Evolutionary conservation across 2,797 vertebrate genomes (phyloP), one percentile per base, ranked within the genome.

Genomic region (Ambastaia sidthimunki): DNA sequence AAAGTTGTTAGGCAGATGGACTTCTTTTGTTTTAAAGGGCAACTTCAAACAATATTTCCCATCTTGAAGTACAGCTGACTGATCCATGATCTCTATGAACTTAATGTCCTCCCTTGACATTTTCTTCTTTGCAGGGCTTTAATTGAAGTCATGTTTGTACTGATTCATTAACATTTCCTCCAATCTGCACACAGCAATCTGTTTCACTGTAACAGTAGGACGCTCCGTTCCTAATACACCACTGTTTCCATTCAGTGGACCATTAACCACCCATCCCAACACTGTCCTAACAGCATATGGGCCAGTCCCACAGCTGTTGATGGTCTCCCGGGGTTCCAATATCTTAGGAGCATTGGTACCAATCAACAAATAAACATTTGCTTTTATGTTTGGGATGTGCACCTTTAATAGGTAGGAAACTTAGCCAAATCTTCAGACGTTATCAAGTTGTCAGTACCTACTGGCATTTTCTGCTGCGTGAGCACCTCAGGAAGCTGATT

Each of bases 251-350:
- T 68, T 68, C 54, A 68, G 7, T 25, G 66, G 41, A 10, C 71
- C 7, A 73, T 31, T 23, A 5, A 68, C 13, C 18, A 68, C 21
- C 44, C 13, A 48, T 23, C 19, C 41, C 66, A 68, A 68, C 1
- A 48, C 15, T 47, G 83, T 74, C 54, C 16, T 81, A 18, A 81
- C 47, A 16, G 74, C 74, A 48, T 60, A 80, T 47, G 73, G 78
- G 34, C 82, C 66, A 11, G 25, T 44, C 12, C 76, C n/a, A 12
- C 48, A 25, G 13, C 67, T 83, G 23, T 12, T 2, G 7, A 82
- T 23, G 2, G 78, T 69, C n/a, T 74, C 21, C 23, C 59, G 76
- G 1, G 60, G 82, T 54, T 54, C 54, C 70, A 78, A n/a, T 3
- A 70, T 71, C 41, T 66, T 71, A 28, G 60, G 62, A 6, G 63